Evolutionary conservation across 2,113 vertebrate species (phyloP), one percentile per base, ranked within the genome.

Genomic region (Carettochelys insculpta): DNA sequence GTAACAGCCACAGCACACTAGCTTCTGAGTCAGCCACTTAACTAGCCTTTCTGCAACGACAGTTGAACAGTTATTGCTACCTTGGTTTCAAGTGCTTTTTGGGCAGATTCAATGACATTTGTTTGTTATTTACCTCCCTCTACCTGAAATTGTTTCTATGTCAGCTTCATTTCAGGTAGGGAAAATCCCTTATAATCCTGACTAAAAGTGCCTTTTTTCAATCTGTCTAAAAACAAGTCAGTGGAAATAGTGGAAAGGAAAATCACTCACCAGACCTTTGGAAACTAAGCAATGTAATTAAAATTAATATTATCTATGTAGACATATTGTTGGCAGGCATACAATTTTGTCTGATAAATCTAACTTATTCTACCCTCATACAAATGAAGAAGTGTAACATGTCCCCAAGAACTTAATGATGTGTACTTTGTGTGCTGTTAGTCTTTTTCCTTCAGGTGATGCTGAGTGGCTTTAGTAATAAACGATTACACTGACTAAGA

Each of bases 381-480:
- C 11, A 52, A 1, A 0, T 1, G 0, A 61, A 71, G 51, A 68
- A 80, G 43, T 61, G 10, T 43, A 5, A 11, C 13, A 90, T 90
- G 50, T 13, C 7, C 16, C 80, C 75, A 85, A 38, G 19, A 81
- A 80, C 4, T 54, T 54, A 80, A 75, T 47, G 3, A 4, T 54
- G 6, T 48, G 54, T 43, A 45, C 38, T 83, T 90, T 52, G 1
- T 20, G 17, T 80, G 85, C 4, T 5, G 38, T 91, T 88, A 78
- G 5, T 41, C 84, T 90, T 48, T 88, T 38, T 47, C 85, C 12
- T 86, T 86, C 41, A 80, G 48, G 5, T 91, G 7, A 1, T 75
- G 14, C 5, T 86, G 77, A 89, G 11, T 47, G 20, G 38, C 17
- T 93, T 94, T 92, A 78, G 16, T 85, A 93, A 86, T 43, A 92